Evolutionary conservation across 2,888 invertebrate genomes (phyloP), one percentile per base, ranked within the genome.

Genomic region (Agriopis aurantiaria): DNA sequence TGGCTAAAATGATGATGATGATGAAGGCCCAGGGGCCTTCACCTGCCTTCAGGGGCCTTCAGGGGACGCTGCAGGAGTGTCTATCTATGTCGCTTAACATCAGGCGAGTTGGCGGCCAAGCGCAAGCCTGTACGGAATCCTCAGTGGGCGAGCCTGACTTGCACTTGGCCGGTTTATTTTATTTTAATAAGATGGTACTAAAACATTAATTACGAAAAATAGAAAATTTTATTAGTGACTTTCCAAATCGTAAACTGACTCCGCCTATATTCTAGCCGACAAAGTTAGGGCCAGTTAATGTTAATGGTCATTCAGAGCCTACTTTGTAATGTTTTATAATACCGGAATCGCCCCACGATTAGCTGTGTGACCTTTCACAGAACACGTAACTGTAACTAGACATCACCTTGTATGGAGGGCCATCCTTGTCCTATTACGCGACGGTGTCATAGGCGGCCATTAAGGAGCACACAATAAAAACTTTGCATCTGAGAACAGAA

Each of bases 361-460:
- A 65, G 69, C 66, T 48, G 59, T 48, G 11, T 48, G 66, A 70
- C 70, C 70, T 70, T 63, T 70, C 61, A 55, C 59, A 59, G 52
- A 62, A 65, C 64, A 58, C 11, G 62, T 61, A 56, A 57, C 57
- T 62, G 66, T 66, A 51, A 67, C 70, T 60, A 64, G 64, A 46
- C 46, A 61, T 61, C 45, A 46, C 64, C 65, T 12, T 59, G 56
- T 60, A 49, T 14, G 59, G 67, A 9, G 33, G 65, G 14, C 56
- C 55, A 51, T 56, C 45, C 63, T 55, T 12, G 10, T 58, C 46
- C 48, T 10, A 60, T 68, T 69, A 76, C 73, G 41, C 17, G 65
- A 59, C 83, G 80, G 88, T 89, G 88, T 87, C 65, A 88, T 11
- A 76, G 64, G 23, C 64, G 49, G 61, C 75, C 78, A 43, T 58